Base-by-base conservation (phyloP, 2,113 vertebrate genomes). In the Paedocypris sp. region DNA sequence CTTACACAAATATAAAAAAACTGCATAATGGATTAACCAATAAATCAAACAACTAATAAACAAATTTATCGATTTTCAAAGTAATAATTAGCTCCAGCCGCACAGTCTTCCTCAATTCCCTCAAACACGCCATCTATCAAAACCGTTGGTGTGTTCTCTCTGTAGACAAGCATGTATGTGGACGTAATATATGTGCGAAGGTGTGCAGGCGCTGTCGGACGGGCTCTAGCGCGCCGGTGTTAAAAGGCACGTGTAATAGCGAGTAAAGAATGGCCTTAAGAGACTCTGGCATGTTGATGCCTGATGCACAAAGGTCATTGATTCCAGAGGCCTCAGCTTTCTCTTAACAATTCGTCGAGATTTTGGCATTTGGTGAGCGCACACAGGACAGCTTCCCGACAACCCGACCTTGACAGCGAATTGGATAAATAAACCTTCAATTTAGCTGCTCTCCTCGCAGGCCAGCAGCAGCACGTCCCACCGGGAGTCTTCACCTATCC, bases 401-500 rank as follows among this genome's bases (percentile, higher is more conserved):
- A 90, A 88, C 89, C 88, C 87, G 90, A 94, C 93, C 92, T 92
- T 97, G 95, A 97, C 95, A 98, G 92, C 84, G 86, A 92, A 92
- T 88, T 90, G 92, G 95, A 98, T 94, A 98, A 98, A 97, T 97
- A 97, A 97, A 97, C 95, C 93, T 94, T 96, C 95, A 95, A 94
- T 96, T 96, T 94, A 92, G 90, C 88, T 85, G 72, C 80, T 84
- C 73, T 89, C 74, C 86, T 86, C 87, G 82, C 86, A 78, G 82
- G 81, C 88, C 42, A 75, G 72, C 62, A 77, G 83, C 87, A 79
- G 82, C 74, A 49, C 72, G 87, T 94, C 95, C 93, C 95, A 83
- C 79, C 71, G 92, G 85, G 94, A 95, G 87, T 86, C 88, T 93
- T 97, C 92, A 97, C 93, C 93, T 97, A 94, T 97, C 93, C 87